Evolutionary conservation across 2,113 vertebrate species (phyloP), one percentile per base, ranked within the genome.

Genomic region (Laterallus jamaicensis): DNA sequence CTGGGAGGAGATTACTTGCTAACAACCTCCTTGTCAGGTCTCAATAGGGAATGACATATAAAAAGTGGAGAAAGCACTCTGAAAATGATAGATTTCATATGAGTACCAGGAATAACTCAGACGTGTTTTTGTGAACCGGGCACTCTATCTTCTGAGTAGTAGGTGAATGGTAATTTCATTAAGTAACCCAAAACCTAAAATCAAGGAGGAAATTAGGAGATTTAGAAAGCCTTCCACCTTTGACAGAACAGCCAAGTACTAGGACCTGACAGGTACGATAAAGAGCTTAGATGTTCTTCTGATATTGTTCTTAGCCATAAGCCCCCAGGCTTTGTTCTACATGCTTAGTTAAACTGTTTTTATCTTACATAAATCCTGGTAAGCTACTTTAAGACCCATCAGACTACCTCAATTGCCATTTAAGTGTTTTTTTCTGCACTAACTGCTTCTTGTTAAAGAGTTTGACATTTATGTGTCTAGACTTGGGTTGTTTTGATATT

Each of bases 321-420:
- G 97, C 96, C 98, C 96, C 59, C 94, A 96, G 98, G 98, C 98
- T 97, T 96, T 97, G 97, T 98, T 97, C 97, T 98, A 95, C 97
- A 98, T 98, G 98, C 98, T 98, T 98, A 97, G 98, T 98, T 98
- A 97, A 98, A 97, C 97, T 95, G 95, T 97, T 96, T 97, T 97
- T 95, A 97, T 98, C 98, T 97, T 95, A 97, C 98, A 98, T 98
- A 98, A 98, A 98, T 97, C 96, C 98, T 97, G 84, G 94, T 97
- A 97, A 98, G 98, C 98, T 97, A 97, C 98, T 98, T 98, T 98
- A 97, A 98, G 98, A 98, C 97, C 98, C 98, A 95, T 97, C 98
- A 98, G 98, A 96, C 98, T 98, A 97, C 98, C 97, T 98, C 97
- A 97, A 97, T 98, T 97, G 97, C 95, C 97, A 97, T 98, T 98